These are phyloP conservation scores for Tylochromis polylepis DNA, from an alignment of 2,113 vertebrate genomes.

Conservation along the genomic window DNA sequence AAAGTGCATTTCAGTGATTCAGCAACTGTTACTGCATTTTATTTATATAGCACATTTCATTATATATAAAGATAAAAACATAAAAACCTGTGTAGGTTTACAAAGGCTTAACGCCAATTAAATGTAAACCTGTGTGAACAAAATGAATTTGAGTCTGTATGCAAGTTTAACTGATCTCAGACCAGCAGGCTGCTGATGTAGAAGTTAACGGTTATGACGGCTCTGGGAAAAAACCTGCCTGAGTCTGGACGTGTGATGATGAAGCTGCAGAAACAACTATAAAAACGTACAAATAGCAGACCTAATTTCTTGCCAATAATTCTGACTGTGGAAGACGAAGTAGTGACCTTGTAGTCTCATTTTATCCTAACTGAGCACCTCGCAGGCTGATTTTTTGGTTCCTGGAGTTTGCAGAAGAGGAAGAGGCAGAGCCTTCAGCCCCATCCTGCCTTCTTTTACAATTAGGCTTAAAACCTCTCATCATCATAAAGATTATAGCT, in stretches of 20 bases:
- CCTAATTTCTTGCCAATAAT: neutral
- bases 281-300: neutral
- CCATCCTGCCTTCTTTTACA: fast-evolving
- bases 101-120: neutral
- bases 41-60: neutral
- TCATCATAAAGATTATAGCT: neutral
- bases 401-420: neutral
- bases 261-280: neutral
- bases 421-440: neutral
- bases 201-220: neutral
- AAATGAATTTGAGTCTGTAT: fast-evolving
- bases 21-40: neutral
- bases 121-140: neutral
- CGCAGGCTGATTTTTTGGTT: neutral
- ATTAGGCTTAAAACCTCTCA: neutral
- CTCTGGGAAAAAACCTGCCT: neutral
- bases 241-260: neutral
- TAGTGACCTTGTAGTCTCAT: neutral
- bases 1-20: neutral
- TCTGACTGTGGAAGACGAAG: fast-evolving
- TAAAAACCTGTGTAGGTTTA: neutral
- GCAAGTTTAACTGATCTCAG: neutral
- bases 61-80: neutral
- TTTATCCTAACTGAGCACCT: fast-evolving
- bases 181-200: neutral